phyloP scores from a whole-genome alignment of 2,113 vertebrate genomes.

The Paratilapia polleni region DNA sequence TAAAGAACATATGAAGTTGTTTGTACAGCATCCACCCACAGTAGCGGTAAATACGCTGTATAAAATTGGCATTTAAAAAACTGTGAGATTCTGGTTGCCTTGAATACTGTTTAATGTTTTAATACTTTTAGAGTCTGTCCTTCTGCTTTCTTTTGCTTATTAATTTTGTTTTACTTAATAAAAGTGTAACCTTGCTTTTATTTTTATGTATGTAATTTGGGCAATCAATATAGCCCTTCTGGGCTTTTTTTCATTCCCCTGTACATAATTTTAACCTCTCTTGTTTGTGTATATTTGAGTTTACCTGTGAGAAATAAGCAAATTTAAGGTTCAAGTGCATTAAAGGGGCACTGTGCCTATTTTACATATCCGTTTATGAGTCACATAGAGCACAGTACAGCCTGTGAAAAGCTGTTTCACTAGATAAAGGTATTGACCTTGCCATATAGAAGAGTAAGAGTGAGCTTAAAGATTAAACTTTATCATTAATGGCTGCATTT shows the following conservation, averaged over 20 bases:
- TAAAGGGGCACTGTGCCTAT: not conserved
- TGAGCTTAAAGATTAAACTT: not conserved
- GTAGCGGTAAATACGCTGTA: not conserved
- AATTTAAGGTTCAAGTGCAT: not conserved
- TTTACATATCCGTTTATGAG: not conserved
- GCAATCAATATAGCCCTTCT: not conserved
- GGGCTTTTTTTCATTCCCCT: not conserved
- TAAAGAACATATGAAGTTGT: not conserved
- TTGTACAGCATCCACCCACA: not conserved
- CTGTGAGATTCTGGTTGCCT: not conserved
- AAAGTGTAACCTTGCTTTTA: not conserved
- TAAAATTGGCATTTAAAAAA: not conserved
- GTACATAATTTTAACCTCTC: not conserved
- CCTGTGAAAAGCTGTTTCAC: not conserved
- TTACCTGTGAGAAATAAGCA: conserved; percentile 8
- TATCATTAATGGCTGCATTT: not conserved
- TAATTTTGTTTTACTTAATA: conserved; percentile 1
- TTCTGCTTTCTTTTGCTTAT: not conserved
- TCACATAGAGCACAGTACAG: not conserved
- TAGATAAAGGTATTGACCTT: not conserved
- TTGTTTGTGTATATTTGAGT: not conserved
- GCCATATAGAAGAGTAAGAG: not conserved
- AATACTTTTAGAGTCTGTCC: not conserved
- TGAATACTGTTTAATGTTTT: not conserved
- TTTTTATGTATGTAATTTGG: conserved; percentile 6